Conservation (phyloP, 2,113 vertebrate species). For the Pitta sordida region DNA sequence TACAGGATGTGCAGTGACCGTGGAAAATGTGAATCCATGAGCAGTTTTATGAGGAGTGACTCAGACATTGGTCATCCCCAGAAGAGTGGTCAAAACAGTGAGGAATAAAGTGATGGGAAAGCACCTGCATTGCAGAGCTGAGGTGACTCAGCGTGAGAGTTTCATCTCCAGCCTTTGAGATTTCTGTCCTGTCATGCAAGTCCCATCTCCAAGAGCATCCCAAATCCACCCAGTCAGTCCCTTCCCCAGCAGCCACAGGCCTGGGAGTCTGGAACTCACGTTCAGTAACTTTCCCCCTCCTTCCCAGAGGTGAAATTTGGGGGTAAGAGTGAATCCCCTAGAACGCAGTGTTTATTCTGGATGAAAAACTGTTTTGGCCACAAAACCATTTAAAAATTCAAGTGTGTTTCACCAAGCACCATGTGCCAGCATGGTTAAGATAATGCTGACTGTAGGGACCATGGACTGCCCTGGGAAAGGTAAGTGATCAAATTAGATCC, state of each 20-base stretch:
- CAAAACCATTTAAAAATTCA: neutral
- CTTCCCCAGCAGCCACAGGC: neutral
- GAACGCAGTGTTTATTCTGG: neutral
- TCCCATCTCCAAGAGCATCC: neutral
- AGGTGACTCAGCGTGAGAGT: neutral
- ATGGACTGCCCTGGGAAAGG: neutral
- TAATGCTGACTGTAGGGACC: neutral
- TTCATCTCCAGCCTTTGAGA: neutral
- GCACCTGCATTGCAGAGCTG: constrained; percentile 26
- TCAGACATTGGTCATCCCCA: constrained; percentile 17
- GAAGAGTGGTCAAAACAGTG: neutral
- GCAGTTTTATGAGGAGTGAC: neutral
- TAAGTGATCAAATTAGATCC: neutral
- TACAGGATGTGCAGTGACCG: neutral
- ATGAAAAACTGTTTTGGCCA: neutral
- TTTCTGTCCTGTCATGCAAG: neutral
- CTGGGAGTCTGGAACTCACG: neutral
- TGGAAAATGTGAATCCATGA: neutral
- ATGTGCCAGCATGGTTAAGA: neutral
- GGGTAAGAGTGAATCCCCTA: neutral
- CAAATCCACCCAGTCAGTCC: neutral
- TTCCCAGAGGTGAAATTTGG: neutral
- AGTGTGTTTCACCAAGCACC: neutral
- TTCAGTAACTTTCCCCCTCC: neutral
- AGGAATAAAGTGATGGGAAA: neutral